Evolutionary conservation across 2,113 vertebrate genomes (phyloP).

Genomic region (Argyrosomus japonicus): DNA sequence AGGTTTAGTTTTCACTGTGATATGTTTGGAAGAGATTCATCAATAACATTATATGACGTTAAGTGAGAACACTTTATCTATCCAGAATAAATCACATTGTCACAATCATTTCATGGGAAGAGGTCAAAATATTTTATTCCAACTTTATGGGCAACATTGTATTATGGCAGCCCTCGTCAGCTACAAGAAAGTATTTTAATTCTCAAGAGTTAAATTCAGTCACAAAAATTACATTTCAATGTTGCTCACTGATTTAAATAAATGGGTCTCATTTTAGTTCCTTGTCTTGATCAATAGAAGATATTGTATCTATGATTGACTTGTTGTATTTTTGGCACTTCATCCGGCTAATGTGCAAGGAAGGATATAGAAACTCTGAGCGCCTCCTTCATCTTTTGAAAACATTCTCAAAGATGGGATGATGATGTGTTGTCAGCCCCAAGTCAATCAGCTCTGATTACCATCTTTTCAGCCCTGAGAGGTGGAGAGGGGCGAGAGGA

Average conservation of each 20-base stretch:
- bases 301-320: neutral
- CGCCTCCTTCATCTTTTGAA: slow-evolving; percentile 9
- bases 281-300: neutral
- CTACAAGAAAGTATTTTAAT: too few relatives aligned
- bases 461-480: slow-evolving; percentile 1
- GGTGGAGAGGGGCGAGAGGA: neutral
- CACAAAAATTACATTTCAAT: too few relatives aligned
- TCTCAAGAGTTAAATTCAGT: too few relatives aligned
- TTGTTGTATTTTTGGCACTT: slow-evolving; percentile 33
- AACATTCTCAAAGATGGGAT: slow-evolving; percentile 21
- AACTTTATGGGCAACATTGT: too few relatives aligned
- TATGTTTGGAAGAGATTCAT: too few relatives aligned
- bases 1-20: too few relatives aligned
- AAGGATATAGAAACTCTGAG: neutral
- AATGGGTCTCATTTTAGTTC: neutral
- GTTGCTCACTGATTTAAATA: neutral
- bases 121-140: too few relatives aligned
- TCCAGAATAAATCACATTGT: too few relatives aligned
- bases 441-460: slow-evolving; percentile 42
- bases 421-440: slow-evolving; percentile 27
- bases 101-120: too few relatives aligned
- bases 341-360: neutral
- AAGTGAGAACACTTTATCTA: too few relatives aligned
- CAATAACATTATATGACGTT: too few relatives aligned
- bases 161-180: neutral